phyloP scores from a whole-genome alignment of 2,797 vertebrate genomes.

The Rachycentron canadum region DNA sequence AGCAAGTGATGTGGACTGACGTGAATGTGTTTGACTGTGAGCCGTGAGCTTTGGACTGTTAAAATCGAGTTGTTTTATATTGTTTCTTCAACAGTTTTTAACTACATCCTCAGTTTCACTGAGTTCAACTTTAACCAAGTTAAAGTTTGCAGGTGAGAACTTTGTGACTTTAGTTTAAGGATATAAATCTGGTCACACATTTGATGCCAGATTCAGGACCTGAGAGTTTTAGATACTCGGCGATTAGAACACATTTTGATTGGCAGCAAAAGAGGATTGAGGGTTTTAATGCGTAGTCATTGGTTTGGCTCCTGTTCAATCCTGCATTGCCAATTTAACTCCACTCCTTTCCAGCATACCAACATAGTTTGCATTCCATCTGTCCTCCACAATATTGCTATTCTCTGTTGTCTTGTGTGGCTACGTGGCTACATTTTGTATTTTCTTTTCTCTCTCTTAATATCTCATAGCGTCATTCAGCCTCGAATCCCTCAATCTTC shows the following conservation, averaged over 20 bases:
- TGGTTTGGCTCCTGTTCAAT: neutral
- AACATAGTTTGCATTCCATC: neutral
- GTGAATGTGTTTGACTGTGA: too few species aligned
- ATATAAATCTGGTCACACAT: neutral
- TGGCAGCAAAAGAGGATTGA: too few species aligned
- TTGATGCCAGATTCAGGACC: neutral
- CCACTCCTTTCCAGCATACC: constrained; percentile 1
- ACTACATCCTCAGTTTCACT: too few species aligned
- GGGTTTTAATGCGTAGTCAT: neutral
- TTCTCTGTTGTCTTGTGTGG: neutral
- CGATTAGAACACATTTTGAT: neutral
- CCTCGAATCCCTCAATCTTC: neutral
- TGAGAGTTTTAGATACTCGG: neutral
- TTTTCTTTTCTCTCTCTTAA: neutral
- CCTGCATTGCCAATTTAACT: neutral
- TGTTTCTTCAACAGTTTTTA: neutral
- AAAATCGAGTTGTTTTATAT: neutral
- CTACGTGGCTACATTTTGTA: neutral
- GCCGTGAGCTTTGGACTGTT: too few species aligned
- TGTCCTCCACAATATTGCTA: neutral
- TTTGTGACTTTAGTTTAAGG: neutral
- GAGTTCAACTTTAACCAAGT: too few species aligned
- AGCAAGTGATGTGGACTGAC: too few species aligned
- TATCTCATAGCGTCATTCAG: neutral
- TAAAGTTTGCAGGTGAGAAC: too few species aligned